Conservation (phyloP, 2,797 vertebrate species). For the Gymnothorax javanicus region DNA sequence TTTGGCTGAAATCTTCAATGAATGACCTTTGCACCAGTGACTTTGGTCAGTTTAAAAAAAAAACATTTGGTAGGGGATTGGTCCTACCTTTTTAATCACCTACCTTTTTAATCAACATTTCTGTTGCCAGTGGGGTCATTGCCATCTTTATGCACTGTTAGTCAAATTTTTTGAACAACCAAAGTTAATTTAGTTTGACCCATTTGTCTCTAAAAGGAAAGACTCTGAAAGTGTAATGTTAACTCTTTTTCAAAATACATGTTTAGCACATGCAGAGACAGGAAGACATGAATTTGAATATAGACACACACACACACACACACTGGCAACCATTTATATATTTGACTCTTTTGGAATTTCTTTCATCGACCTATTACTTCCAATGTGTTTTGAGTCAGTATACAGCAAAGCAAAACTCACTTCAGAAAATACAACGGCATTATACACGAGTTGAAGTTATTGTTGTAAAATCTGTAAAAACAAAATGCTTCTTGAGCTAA, state of each 20-base stretch:
- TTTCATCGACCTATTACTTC: not conserved
- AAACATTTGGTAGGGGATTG: conserved; percentile 21
- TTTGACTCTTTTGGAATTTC: not conserved
- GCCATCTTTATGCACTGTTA: not conserved
- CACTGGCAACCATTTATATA: not conserved
- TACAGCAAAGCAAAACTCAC: not conserved
- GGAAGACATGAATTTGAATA: not conserved
- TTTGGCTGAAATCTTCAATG: conserved; percentile 11
- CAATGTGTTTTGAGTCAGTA: too few relatives aligned
- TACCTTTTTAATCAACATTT: conserved; percentile 1
- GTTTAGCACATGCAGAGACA: not conserved
- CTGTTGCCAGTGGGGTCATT: not conserved
- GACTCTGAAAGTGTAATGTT: not conserved
- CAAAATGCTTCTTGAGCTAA: conserved; percentile 70
- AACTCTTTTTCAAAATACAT: not conserved
- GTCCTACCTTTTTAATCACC: conserved; percentile 12
- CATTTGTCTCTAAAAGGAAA: not conserved
- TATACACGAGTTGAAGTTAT: conserved; percentile 51
- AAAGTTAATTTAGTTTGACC: not conserved
- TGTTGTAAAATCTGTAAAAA: conserved; percentile 66
- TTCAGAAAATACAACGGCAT: conserved; percentile 5
- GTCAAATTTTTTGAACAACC: not conserved
- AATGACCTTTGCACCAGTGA: not conserved
- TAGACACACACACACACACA: not conserved
- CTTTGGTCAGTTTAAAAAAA: conserved; percentile 22